These are phyloP conservation scores for Hypercompe scribonia DNA, from an alignment of 2,888 invertebrate species.

Conservation along the genomic window DNA sequence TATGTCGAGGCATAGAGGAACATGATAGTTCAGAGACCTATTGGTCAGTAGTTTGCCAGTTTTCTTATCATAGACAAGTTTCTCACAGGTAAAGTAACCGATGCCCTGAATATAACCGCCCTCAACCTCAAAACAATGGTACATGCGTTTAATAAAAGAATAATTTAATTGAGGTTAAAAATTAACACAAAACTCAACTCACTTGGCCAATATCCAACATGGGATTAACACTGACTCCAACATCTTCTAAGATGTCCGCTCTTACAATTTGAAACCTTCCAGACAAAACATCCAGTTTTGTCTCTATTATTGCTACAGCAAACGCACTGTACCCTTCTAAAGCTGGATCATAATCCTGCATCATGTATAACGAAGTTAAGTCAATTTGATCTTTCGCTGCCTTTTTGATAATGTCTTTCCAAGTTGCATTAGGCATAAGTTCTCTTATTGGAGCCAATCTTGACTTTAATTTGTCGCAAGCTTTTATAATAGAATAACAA, in stretches of 20 bases:
- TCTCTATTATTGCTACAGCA: constrained; percentile 88
- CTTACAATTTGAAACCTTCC: constrained; percentile 88
- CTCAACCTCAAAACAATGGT: constrained; percentile 79
- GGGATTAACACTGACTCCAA: constrained; percentile 89
- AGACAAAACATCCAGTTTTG: constrained; percentile 90
- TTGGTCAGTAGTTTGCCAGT: constrained; percentile 89
- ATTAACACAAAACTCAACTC: constrained; percentile 15
- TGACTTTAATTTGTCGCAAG: constrained; percentile 86
- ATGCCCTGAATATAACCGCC: constrained; percentile 90
- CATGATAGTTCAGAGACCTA: constrained; percentile 90
- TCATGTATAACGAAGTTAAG: constrained; percentile 88
- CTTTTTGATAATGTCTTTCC: constrained; percentile 86
- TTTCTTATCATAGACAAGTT: constrained; percentile 86
- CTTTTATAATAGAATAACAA: constrained; percentile 84
- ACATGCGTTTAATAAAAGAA: neutral
- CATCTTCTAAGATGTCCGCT: constrained; percentile 89
- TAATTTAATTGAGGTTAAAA: neutral
- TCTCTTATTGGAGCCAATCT: constrained; percentile 86
- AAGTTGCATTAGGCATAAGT: constrained; percentile 78
- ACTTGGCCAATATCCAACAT: constrained; percentile 89
- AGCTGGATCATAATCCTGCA: constrained; percentile 81
- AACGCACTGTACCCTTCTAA: constrained; percentile 86
- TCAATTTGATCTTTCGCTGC: constrained; percentile 86
- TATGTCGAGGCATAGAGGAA: constrained; percentile 89
- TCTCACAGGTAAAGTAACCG: constrained; percentile 91